Percentiles rank a stretch among this genome's conserved stretches.
phyloP scores from a whole-genome alignment of 2,113 vertebrate genomes.

The Proterorhinus semilunaris region DNA sequence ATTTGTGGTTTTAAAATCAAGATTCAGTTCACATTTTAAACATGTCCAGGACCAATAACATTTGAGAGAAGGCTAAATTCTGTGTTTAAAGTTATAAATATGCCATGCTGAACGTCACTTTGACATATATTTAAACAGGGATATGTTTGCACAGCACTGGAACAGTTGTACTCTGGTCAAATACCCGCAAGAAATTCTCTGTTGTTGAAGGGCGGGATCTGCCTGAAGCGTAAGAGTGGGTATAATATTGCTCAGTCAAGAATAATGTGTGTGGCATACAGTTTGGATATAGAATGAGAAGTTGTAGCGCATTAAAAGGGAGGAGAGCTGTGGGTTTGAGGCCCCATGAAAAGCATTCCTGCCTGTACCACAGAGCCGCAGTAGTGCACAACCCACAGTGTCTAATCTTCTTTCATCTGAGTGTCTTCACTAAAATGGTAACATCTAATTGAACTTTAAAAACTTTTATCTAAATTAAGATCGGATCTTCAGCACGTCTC shows the following conservation, averaged over 20 bases:
- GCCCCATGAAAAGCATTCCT: slow-evolving; percentile 40
- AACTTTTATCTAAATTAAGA: neutral
- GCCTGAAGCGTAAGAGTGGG: neutral
- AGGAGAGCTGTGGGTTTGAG: slow-evolving; percentile 9
- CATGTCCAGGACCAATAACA: too few relatives aligned
- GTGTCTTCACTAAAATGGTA: neutral
- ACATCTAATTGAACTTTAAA: neutral
- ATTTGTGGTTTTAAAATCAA: too few relatives aligned
- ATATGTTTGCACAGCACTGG: neutral
- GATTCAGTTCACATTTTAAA: too few relatives aligned
- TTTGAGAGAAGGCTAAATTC: too few relatives aligned
- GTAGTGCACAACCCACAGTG: slow-evolving; percentile 5
- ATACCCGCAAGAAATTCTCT: neutral
- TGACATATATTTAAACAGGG: too few relatives aligned
- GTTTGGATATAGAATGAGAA: slow-evolving; percentile 1
- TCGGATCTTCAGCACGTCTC: neutral
- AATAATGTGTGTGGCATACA: neutral
- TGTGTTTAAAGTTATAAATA: too few relatives aligned
- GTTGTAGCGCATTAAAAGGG: neutral
- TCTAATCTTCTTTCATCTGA: slow-evolving; percentile 18
- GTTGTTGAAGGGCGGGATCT: slow-evolving; percentile 1
- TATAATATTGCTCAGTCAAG: neutral
- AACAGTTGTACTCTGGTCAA: neutral
- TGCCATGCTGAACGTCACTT: too few relatives aligned
- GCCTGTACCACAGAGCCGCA: slow-evolving; percentile 24